A percentile compares a stretch with the other conserved stretches of the same genome.
Evolutionary conservation across 2,797 vertebrate species (phyloP).

Genomic region (Tadarida brasiliensis): DNA sequence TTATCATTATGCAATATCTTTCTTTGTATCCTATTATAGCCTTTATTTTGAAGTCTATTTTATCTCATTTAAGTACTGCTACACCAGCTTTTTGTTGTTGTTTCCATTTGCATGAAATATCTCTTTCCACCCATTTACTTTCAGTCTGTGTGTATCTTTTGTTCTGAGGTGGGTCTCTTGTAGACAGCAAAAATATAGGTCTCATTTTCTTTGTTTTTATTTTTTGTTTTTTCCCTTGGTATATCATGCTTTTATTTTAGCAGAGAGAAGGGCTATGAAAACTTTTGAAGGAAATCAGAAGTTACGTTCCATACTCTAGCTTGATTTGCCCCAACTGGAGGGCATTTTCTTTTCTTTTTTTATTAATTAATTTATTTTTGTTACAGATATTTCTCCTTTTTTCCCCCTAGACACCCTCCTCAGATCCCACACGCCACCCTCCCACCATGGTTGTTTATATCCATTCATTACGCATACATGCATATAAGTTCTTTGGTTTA

Average conservation of each 20-base stretch:
- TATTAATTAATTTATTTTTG: no score
- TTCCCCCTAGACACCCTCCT: no score
- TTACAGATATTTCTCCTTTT: no score
- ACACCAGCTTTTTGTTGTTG: not conserved
- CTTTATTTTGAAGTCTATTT: not conserved
- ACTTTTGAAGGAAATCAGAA: not conserved
- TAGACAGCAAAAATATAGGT: not conserved
- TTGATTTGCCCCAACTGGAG: not conserved
- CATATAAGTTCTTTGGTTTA: no score
- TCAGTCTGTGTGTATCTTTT: not conserved
- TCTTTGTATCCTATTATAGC: not conserved
- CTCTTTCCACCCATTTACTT: not conserved
- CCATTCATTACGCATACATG: no score
- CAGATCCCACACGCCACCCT: no score
- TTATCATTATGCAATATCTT: not conserved
- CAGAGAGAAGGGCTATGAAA: not conserved
- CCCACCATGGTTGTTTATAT: no score
- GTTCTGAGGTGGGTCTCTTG: not conserved
- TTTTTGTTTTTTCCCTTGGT: not conserved
- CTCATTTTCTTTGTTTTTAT: no score
- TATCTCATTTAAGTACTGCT: not conserved
- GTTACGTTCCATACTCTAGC: no score
- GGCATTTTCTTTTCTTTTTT: not conserved
- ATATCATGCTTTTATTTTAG: not conserved
- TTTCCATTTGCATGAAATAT: not conserved